Conservation (phyloP, 2,113 vertebrate species). For the Camelus bactrianus region DNA sequence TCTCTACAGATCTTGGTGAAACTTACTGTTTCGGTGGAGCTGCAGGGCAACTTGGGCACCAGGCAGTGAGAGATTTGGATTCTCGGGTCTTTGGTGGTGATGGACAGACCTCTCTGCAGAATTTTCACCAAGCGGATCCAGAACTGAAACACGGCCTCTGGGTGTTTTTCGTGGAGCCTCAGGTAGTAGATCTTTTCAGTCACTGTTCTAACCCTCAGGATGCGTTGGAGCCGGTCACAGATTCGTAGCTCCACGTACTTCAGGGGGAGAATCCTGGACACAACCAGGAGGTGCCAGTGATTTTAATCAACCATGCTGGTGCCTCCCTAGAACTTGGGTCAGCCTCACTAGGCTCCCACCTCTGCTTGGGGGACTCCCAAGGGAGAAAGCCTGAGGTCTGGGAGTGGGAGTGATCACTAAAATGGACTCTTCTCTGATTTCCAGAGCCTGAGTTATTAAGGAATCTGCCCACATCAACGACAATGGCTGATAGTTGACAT, state of each 20-base stretch:
- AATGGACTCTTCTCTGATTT: background rate
- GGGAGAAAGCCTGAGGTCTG: background rate
- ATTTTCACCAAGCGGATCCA: constrained; percentile 82
- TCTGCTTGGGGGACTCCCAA: background rate
- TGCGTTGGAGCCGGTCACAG: constrained; percentile 61
- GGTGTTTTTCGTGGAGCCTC: constrained; percentile 81
- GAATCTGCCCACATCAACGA: background rate
- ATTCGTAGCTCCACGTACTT: constrained; percentile 80
- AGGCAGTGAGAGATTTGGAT: constrained; percentile 80
- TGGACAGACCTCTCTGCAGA: constrained; percentile 80
- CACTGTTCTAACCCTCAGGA: constrained; percentile 81
- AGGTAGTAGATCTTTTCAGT: constrained; percentile 82
- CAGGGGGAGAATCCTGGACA: constrained; percentile 82
- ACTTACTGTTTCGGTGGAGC: constrained; percentile 67
- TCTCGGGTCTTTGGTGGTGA: constrained; percentile 83
- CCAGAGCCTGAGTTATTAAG: background rate
- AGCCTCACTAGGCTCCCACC: background rate
- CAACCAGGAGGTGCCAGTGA: background rate
- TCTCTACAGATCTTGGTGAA: background rate
- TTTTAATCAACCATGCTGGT: background rate
- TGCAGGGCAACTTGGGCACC: constrained; percentile 74
- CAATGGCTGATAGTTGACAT: background rate
- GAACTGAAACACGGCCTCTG: constrained; percentile 78
- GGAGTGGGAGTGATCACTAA: background rate
- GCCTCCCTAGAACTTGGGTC: background rate